phyloP scores from a whole-genome alignment of 2,797 vertebrate genomes.

The Melopsittacus undulatus region DNA sequence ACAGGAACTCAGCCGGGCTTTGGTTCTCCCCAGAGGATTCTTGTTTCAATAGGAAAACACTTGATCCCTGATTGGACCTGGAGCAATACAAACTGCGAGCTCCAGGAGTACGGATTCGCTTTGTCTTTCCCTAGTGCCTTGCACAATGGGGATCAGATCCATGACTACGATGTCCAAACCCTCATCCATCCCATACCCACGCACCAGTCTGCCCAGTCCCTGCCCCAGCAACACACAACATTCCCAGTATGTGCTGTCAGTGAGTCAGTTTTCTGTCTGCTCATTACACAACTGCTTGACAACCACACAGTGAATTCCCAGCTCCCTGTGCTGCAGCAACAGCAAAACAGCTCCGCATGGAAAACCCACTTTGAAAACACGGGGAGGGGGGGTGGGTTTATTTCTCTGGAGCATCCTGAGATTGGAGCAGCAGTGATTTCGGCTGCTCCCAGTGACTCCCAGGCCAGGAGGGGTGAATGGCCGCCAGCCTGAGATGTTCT shows the following conservation, averaged over 20 bases:
- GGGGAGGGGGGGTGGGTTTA: background rate
- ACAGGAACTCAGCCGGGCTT: conserved; percentile 43
- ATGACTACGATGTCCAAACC: fast-evolving
- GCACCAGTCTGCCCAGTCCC: background rate
- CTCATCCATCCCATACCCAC: background rate
- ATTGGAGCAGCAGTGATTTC: conserved; percentile 17
- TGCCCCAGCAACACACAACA: fast-evolving
- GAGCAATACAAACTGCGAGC: background rate
- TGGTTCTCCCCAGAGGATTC: background rate
- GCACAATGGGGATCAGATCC: background rate
- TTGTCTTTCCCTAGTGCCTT: background rate
- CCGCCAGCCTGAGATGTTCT: conserved; percentile 59
- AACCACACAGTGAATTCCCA: background rate
- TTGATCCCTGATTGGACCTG: background rate
- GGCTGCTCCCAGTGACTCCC: conserved; percentile 29
- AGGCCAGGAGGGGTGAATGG: conserved; percentile 17
- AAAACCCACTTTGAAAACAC: conserved; percentile 25
- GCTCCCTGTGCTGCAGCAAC: background rate
- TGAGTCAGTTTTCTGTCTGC: background rate
- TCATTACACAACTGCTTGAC: background rate
- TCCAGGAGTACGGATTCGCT: background rate
- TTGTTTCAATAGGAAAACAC: conserved; percentile 8
- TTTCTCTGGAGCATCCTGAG: conserved; percentile 49
- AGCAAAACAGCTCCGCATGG: background rate
- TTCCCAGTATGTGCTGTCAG: background rate